Base-by-base conservation (phyloP, 2,888 invertebrate genomes). In the Conistra vaccinii region DNA sequence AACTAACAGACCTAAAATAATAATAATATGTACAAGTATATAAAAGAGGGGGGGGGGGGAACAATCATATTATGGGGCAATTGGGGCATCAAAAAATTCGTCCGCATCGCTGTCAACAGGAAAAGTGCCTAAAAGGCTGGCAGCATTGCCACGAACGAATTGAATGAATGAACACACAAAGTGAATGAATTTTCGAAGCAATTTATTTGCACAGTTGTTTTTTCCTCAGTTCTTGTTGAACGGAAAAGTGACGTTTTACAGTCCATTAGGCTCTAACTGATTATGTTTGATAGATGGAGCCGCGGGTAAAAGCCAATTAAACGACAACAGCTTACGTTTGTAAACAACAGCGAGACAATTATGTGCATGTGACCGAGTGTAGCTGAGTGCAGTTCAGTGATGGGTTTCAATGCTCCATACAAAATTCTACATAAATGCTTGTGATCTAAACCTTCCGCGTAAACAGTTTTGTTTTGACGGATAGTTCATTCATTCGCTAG, bases 331-430 rank as follows among this genome's bases (percentile, higher is more conserved):
- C 32, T 35, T 10, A 63, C 26, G 65, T 69, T 69, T 62, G 66
- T 73, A 69, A 78, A 73, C 45, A 69, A 51, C 20, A 73, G 17
- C 10, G 35, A 45, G n/a, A 51, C 51, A 62, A 45, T 60, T 17
- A 53, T 7, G 1, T 51, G n/a, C 60, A 61, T 51, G 60, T 63
- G 51, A 45, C 10, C 9, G 20, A 51, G 14, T 61, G 51, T 1
- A 48, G 29, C 20, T 17, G 12, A 39, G 35, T 32, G 32, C 32
- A 32, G 32, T 32, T 32, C 32, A 51, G 20, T 12, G 10, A 29
- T 14, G n/a, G 23, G 29, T 5, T 20, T 39, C 9, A 39, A 35
- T 35, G 35, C 35, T 35, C 35, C 35, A 35, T 35, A 35, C 39
- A 39, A 39, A 39, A 39, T 39, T 39, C 39, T 10, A 39, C 39